A percentile compares a stretch with the other conserved stretches of the same genome.
phyloP scores from a whole-genome alignment of 92 coral and sea anemone genomes.

The Porites lobata region DNA sequence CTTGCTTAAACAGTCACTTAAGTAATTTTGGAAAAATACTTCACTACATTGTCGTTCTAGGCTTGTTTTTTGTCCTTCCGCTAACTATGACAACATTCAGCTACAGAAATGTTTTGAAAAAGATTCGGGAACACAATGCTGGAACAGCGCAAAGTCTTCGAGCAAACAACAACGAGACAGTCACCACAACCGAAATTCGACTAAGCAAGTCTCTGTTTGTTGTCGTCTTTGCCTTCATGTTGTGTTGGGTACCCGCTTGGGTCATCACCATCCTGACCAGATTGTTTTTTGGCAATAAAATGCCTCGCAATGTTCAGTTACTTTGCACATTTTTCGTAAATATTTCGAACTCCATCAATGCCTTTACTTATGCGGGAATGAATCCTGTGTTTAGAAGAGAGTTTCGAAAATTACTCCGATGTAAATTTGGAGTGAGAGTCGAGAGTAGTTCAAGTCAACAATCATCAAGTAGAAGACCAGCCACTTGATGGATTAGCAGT shows the following conservation, averaged over 20 bases:
- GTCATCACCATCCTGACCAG: background rate
- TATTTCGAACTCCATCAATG: background rate
- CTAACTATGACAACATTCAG: background rate
- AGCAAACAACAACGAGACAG: background rate
- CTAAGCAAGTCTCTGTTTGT: background rate
- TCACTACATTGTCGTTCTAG: background rate
- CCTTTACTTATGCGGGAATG: conserved; percentile 3
- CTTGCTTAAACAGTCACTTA: no score
- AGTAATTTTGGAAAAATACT: no score
- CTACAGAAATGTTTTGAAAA: background rate
- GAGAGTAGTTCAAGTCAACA: background rate
- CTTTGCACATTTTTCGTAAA: background rate
- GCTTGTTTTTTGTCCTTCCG: background rate
- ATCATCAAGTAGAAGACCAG: background rate
- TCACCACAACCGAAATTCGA: background rate
- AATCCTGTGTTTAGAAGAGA: conserved; percentile 5
- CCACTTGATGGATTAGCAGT: no score
- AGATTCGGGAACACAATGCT: background rate
- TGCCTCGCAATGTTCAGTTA: background rate
- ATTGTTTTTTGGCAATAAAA: background rate
- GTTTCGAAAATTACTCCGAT: background rate
- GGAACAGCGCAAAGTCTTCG: background rate
- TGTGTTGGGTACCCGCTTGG: conserved; percentile 5
- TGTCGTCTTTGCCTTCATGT: conserved; percentile 1
- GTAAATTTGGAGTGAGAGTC: background rate